Evolutionary conservation across 1,140 invertebrate species (phyloP).

Genomic region (Ips nitidus): DNA sequence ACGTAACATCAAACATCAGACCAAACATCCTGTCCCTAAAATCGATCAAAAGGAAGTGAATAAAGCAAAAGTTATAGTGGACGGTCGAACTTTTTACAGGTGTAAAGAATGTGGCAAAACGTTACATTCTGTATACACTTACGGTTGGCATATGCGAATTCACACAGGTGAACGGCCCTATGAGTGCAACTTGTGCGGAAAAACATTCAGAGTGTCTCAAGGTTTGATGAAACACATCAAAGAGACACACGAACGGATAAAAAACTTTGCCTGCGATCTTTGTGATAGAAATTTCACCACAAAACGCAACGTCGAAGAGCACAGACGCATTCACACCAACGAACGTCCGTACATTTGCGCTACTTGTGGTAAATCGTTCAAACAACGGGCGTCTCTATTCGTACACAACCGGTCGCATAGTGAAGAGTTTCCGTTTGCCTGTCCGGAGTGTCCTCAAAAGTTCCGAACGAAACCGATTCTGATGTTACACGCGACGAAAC

Average conservation of each 20-base stretch:
- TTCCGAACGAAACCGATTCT: conserved; percentile 63
- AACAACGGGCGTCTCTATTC: conserved; percentile 59
- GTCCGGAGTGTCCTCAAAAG: conserved; percentile 62
- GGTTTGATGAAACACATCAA: conserved; percentile 63
- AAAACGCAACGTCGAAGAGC: conserved; percentile 55
- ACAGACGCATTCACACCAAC: conserved; percentile 52
- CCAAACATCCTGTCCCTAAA: conserved; percentile 32
- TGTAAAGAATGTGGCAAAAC: conserved; percentile 63
- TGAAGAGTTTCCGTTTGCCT: conserved; percentile 60
- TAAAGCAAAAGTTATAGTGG: conserved; percentile 53
- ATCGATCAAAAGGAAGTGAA: conserved; percentile 52
- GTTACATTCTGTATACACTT: conserved; percentile 62
- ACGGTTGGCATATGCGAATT: conserved; percentile 62
- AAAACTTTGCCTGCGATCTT: conserved; percentile 60
- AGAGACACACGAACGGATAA: conserved; percentile 64
- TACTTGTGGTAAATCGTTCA: conserved; percentile 60
- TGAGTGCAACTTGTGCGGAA: conserved; percentile 72
- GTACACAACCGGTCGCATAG: conserved; percentile 59
- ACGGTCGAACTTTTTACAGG: conserved; percentile 57
- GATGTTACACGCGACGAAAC: conserved; percentile 61
- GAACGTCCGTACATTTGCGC: conserved; percentile 60
- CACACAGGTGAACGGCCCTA: conserved; percentile 74
- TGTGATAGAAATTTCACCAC: conserved; percentile 59
- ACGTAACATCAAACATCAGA: conserved; percentile 11
- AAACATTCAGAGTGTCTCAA: conserved; percentile 67